phyloP scores from a whole-genome alignment of 30 jellyfish, hydroid and myxozoan genomes.

The Hydractinia symbiolongicarpus region DNA sequence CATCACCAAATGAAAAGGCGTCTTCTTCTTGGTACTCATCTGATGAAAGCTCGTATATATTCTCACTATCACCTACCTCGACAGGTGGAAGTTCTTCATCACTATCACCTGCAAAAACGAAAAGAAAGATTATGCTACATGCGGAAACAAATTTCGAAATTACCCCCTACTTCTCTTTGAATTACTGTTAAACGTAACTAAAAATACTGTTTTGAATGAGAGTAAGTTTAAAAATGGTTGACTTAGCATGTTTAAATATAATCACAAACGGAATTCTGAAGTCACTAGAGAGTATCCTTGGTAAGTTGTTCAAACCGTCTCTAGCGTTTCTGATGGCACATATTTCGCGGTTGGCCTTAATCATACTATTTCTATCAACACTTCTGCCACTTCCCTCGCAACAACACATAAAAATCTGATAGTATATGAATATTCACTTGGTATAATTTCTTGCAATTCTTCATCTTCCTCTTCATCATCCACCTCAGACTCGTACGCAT shows the following conservation, averaged over 20 bases:
- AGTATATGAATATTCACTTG: not conserved
- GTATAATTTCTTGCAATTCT: not conserved
- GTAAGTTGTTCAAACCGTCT: too few relatives aligned
- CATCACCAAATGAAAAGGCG: constrained; percentile 22
- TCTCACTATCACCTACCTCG: not conserved
- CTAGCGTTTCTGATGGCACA: too few relatives aligned
- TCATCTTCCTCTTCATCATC: constrained; percentile 7
- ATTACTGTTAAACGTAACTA: too few relatives aligned
- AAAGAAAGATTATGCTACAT: not conserved
- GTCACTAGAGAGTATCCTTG: too few relatives aligned
- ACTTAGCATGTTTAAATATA: too few relatives aligned
- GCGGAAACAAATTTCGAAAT: not conserved
- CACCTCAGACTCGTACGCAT: not conserved
- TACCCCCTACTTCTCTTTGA: too few relatives aligned
- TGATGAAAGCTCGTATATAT: not conserved
- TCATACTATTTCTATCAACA: too few relatives aligned
- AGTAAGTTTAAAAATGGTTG: too few relatives aligned
- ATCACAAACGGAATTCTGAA: too few relatives aligned
- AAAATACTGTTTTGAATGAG: too few relatives aligned
- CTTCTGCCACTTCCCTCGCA: too few relatives aligned
- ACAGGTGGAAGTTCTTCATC: constrained; percentile 12
- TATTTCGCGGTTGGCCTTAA: too few relatives aligned
- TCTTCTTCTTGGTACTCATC: not conserved
- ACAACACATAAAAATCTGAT: not conserved
- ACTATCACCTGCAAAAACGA: constrained; percentile 17